phyloP scores from a whole-genome alignment of 2,888 invertebrate species.

The Lucinisca nassula region DNA sequence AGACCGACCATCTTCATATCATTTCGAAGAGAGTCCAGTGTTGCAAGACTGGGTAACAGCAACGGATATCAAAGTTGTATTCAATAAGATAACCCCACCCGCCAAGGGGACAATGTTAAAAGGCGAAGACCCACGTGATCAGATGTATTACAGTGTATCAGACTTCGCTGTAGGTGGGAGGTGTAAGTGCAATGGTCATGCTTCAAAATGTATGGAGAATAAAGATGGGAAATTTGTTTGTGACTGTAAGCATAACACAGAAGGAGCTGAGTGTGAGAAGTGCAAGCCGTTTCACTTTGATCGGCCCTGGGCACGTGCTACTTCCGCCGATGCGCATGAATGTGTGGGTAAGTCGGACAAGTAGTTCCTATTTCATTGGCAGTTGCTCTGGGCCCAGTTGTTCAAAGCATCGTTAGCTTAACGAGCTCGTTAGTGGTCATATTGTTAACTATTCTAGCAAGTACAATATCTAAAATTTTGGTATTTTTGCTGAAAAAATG shows the following conservation, averaged over 20 bases:
- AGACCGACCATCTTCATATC: slow-evolving; percentile 96
- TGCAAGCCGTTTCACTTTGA: slow-evolving; percentile 99
- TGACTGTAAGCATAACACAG: slow-evolving; percentile 99
- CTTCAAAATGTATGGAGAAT: slow-evolving; percentile 92
- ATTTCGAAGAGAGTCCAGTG: slow-evolving; percentile 98
- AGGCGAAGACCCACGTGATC: slow-evolving; percentile 80
- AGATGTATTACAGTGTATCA: slow-evolving; percentile 92
- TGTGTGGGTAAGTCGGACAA: slow-evolving; percentile 95
- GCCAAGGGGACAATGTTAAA: slow-evolving; percentile 77
- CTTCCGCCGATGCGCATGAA: slow-evolving; percentile 98
- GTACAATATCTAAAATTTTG: too few species aligned
- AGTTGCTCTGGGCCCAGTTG: not conserved
- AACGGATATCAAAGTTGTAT: slow-evolving; percentile 95
- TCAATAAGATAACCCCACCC: slow-evolving; percentile 83
- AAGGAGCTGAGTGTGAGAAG: slow-evolving; percentile 98
- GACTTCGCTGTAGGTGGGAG: slow-evolving; percentile 99
- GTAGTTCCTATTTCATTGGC: not conserved
- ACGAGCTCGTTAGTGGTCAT: too few species aligned
- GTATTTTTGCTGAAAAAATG: too few species aligned
- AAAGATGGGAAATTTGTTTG: slow-evolving; percentile 92
- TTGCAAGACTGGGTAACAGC: slow-evolving; percentile 99
- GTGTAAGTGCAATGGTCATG: slow-evolving; percentile 99
- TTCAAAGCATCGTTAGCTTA: too few species aligned
- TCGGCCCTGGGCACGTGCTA: slow-evolving; percentile 99
- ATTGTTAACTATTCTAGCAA: too few species aligned